These are phyloP conservation scores for Amblyopsis hoosieri DNA, from an alignment of 2,797 vertebrate species.

Conservation along the genomic window DNA sequence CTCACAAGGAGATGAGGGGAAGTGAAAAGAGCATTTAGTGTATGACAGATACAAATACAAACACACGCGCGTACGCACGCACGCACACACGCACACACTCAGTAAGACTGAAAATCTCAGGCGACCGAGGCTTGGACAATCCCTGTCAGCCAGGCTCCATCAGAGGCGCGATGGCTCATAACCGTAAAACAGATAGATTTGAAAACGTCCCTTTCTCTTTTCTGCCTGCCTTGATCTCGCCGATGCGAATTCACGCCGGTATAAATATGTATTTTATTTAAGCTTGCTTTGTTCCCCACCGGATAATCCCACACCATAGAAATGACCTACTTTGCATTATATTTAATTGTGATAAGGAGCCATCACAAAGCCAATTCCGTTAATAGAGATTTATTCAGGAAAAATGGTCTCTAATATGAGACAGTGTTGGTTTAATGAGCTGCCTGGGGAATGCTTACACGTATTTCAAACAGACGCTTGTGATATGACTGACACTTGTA, in stretches of 20 bases:
- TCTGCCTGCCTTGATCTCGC: slow-evolving; percentile 21
- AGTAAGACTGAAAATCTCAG: slow-evolving; percentile 15
- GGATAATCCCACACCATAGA: slow-evolving; percentile 22
- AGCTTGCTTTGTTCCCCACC: slow-evolving; percentile 21
- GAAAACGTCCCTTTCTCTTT: slow-evolving; percentile 21
- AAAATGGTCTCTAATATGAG: slow-evolving; percentile 53
- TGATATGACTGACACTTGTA: slow-evolving; percentile 51
- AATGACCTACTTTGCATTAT: slow-evolving; percentile 30
- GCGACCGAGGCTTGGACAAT: slow-evolving; percentile 32
- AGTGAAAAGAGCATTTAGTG: slow-evolving; percentile 25
- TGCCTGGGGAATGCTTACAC: slow-evolving; percentile 46
- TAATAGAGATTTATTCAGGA: slow-evolving; percentile 57
- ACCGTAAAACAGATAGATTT: slow-evolving; percentile 13
- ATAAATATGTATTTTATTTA: slow-evolving; percentile 21
- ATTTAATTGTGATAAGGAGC: slow-evolving; percentile 40
- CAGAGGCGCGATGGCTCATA: slow-evolving; percentile 28
- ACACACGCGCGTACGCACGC: not conserved
- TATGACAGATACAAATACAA: slow-evolving; percentile 15
- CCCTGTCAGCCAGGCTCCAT: slow-evolving; percentile 35
- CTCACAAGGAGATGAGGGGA: slow-evolving; percentile 12
- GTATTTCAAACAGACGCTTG: slow-evolving; percentile 46
- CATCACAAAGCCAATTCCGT: slow-evolving; percentile 36
- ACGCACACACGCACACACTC: slow-evolving; percentile 5
- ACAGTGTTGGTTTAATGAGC: slow-evolving; percentile 57
- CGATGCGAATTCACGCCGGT: slow-evolving; percentile 17